A percentile compares a stretch with the other conserved stretches of the same genome.
Evolutionary conservation across 2,888 invertebrate genomes (phyloP).

Genomic region (Hydrotaea cyrtoneurina): DNA sequence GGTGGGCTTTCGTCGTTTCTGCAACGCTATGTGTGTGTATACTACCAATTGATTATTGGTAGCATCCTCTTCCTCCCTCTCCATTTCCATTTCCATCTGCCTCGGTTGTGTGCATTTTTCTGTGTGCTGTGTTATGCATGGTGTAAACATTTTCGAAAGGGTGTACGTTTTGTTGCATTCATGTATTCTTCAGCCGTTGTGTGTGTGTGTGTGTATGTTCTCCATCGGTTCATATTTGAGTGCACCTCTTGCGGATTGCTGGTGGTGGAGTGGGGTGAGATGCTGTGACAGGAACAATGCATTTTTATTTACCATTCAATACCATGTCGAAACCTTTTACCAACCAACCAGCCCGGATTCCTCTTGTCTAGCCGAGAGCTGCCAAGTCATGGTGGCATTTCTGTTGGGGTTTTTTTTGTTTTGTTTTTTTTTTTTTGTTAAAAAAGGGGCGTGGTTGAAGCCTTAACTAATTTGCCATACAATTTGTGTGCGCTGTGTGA

Average conservation of each 20-base stretch:
- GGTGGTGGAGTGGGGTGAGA: neutral
- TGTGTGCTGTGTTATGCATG: constrained; percentile 19
- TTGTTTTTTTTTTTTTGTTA: neutral
- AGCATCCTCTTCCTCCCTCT: constrained; percentile 7
- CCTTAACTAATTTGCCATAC: constrained; percentile 28
- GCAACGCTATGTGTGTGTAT: constrained; percentile 60
- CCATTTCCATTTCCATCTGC: neutral
- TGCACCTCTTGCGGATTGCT: constrained; percentile 32
- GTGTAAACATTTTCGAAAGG: constrained; percentile 32
- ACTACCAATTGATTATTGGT: constrained; percentile 34
- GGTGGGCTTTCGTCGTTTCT: constrained; percentile 8
- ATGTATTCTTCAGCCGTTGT: neutral
- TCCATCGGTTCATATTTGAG: constrained; percentile 28
- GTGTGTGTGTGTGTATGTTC: neutral
- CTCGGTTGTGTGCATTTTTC: neutral
- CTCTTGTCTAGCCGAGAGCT: neutral
- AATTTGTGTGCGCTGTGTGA: neutral
- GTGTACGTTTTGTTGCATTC: constrained; percentile 5
- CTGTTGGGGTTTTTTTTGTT: neutral
- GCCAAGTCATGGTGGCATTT: constrained; percentile 1
- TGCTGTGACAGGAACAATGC: constrained; percentile 33
- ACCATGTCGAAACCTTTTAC: neutral
- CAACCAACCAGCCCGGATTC: neutral
- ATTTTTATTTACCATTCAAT: constrained; percentile 17
- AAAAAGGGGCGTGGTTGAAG: constrained; percentile 46